phyloP scores from a whole-genome alignment of 2,888 invertebrate species.

The Carterocephalus palaemon region DNA sequence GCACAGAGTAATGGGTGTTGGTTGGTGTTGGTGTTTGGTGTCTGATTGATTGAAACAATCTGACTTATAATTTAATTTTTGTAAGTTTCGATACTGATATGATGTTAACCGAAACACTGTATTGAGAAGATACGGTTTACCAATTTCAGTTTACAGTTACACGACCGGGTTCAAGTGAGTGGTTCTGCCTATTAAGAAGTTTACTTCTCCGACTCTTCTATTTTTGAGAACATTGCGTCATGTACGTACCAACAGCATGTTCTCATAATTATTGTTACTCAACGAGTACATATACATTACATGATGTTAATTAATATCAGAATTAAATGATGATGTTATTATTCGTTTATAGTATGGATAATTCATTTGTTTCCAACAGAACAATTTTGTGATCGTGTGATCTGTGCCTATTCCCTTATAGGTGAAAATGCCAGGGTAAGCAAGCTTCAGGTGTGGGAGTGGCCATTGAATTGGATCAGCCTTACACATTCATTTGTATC shows the following conservation, averaged over 20 bases:
- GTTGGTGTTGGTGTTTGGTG: no score
- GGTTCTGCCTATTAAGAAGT: neutral
- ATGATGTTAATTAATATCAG: no score
- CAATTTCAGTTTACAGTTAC: neutral
- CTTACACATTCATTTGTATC: constrained; percentile 31
- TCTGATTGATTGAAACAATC: no score
- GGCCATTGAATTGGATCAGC: constrained; percentile 52
- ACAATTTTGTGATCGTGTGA: constrained; percentile 25
- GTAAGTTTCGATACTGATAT: no score
- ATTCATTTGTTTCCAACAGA: constrained; percentile 58
- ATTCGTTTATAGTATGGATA: constrained; percentile 9
- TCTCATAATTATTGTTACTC: no score
- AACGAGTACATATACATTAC: no score
- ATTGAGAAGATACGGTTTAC: no score
- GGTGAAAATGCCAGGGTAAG: constrained; percentile 75
- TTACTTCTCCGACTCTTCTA: constrained; percentile 6
- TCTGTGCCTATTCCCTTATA: constrained; percentile 25
- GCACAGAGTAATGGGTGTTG: no score
- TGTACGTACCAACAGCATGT: neutral
- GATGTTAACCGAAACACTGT: no score
- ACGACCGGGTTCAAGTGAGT: constrained; percentile 1
- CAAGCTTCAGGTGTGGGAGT: constrained; percentile 63
- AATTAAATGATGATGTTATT: neutral
- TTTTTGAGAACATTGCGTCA: constrained; percentile 22
- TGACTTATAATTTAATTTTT: no score